Base-by-base conservation (phyloP, 2,888 invertebrate species). In the Chesias legatella region DNA sequence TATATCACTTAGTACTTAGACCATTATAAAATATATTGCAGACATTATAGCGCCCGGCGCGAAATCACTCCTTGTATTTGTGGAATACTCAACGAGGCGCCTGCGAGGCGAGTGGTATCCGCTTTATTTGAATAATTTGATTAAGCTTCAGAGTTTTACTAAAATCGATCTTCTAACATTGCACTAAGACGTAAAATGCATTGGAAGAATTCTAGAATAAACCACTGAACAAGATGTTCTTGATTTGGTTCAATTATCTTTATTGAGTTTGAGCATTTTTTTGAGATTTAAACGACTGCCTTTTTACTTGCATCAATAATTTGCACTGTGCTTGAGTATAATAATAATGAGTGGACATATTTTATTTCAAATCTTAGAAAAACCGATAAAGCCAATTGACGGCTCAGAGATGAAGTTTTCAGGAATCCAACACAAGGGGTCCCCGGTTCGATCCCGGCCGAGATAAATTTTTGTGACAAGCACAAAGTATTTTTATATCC, bases 111-210 rank as follows among this genome's bases (percentile, higher is more conserved):
- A 70, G 65, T 55, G 56, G 67, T 67, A 71, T 73, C 73, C 67
- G 63, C 69, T 79, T 68, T 75, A 80, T 80, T 81, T 80, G 79
- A 80, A 83, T 84, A 81, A 83, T 82, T 80, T 79, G 72, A 83
- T 81, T 80, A 79, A 77, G 70, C 69, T 66, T 46, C 35, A 49
- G 60, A 63, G 54, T 60, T 58, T 51, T 51, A 58, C 45, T 17
- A 49, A 57, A 54, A 43, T 23, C 33, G 33, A 33, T 34, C 53
- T 54, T 63, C 51, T 33, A 3, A 7, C 13, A 0, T 9, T 13
- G 23, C 1, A 7, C 37, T 54, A 63, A 48, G 40, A 35, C 21
- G 20, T 34, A 50, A 34, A 53, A 48, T 44, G 37, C 28, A 6
- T 22, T 47, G 33, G 31, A 30, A 10, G 30, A 10, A 34, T 33